Evolutionary conservation across 2,888 invertebrate species (phyloP).

Genomic region (Cylloceria caligata): DNA sequence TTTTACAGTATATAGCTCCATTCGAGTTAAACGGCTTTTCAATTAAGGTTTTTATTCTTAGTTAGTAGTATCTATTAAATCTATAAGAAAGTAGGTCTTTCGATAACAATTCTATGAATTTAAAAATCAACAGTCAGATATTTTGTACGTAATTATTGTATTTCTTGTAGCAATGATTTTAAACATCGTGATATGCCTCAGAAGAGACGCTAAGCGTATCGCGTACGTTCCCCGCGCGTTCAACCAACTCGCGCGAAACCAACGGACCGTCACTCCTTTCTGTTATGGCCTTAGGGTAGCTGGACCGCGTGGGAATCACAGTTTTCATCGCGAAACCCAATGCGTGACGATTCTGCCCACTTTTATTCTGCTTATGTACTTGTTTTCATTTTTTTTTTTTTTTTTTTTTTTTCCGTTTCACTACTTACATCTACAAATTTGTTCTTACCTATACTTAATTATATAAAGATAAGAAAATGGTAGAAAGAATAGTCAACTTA

Average conservation of each 20-base stretch:
- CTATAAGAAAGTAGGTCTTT: background rate
- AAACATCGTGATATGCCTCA: constrained; percentile 34
- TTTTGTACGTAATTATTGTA: background rate
- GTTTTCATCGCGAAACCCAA: constrained; percentile 48
- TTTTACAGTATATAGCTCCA: no score
- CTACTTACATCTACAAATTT: background rate
- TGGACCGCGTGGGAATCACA: constrained; percentile 59
- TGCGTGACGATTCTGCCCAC: constrained; percentile 22
- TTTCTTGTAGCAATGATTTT: background rate
- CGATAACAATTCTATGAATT: background rate
- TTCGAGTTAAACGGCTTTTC: background rate
- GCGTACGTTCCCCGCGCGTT: constrained; percentile 32
- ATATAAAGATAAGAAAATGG: background rate
- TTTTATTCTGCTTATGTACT: constrained; percentile 9
- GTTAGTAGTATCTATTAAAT: background rate
- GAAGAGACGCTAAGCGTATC: constrained; percentile 10
- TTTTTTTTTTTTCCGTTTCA: background rate
- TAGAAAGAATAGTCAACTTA: no score
- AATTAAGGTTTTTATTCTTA: background rate
- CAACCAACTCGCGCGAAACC: constrained; percentile 56
- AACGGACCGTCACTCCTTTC: constrained; percentile 56
- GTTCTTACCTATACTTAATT: background rate
- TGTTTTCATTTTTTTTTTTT: background rate
- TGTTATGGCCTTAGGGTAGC: constrained; percentile 54
- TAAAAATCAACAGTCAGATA: background rate